Conservation (phyloP, 2,113 vertebrate genomes). For the Mesembrinibis cayennensis region DNA sequence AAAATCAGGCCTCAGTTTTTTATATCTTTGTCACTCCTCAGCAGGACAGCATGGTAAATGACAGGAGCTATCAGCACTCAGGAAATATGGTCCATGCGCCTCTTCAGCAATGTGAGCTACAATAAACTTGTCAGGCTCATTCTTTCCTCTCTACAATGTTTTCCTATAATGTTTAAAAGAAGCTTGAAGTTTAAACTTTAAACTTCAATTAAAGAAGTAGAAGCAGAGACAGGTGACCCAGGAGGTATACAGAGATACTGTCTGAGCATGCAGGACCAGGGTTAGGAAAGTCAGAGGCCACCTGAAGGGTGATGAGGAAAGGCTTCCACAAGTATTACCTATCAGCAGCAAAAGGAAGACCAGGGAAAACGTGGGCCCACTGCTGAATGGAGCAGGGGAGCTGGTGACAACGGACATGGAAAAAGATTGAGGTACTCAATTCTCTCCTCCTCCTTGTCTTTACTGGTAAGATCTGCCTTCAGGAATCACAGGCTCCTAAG, state of each 20-base stretch:
- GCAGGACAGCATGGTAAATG: not conserved
- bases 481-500: not conserved
- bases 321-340: not conserved
- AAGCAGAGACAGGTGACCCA: not conserved
- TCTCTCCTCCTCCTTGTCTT: not conserved
- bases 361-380: not conserved
- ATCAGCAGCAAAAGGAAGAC: not conserved
- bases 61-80: not conserved
- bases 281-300: not conserved
- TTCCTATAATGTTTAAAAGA: not conserved
- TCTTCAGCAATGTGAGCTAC: not conserved
- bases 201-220: not conserved
- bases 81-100: not conserved
- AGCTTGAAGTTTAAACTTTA: not conserved
- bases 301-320: not conserved
- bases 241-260: not conserved
- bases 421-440: not conserved
- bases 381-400: not conserved
- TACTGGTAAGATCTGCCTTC: not conserved
- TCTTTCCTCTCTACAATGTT: not conserved
- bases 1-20: not conserved
- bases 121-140: not conserved
- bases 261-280: not conserved
- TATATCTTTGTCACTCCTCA: not conserved
- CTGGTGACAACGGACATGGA: not conserved